Base-by-base conservation (phyloP, 1,140 invertebrate genomes). In the Zaprionus inermis region DNA sequence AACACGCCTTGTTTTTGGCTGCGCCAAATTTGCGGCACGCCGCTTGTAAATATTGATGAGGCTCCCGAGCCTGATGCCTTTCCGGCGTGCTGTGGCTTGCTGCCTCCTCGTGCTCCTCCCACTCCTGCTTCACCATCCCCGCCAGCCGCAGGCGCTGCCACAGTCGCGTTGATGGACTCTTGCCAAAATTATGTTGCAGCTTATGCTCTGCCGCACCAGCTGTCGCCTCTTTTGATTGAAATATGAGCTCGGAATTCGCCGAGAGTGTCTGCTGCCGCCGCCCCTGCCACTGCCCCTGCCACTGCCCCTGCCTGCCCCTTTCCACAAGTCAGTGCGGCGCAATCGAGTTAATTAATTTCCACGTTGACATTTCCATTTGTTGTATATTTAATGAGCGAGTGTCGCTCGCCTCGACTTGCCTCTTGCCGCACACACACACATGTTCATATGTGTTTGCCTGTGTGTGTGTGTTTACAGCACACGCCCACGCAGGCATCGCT, bases 31-130 rank as follows among this genome's bases (percentile, higher is more conserved):
- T 72, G 83, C 44, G 79, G 83, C 83, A 79, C 67, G 79, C 83
- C 83, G 84, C 83, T 80, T 83, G 84, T 89, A 89, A 89, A 89
- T 89, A 89, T 89, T 89, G 84, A 89, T 89, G 84, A 84, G 80
- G 71, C 56, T 55, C 60, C 74, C 49, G 69, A 36, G 24, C 59
- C 57, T 52, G 38, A 58, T 55, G 46, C 57, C 30, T 55, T 44
- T n/a, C 32, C 24, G 36, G 38, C n/a, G 5, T 41, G 38, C 14
- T 7, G 38, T 41, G n/a, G 38, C n/a, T 9, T 44, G 38, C 14
- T 41, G 38, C 24, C 24, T 28, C 6, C 36, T 38, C 6, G 14
- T 7, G 0, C 14, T 6, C 14, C 36, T n/a, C 5, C 36, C n/a
- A n/a, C n/a, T 38, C 36, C 36, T 5, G 12, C 2, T 2, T 4